Evolutionary conservation across 1,140 invertebrate species (phyloP).

Genomic region (Drosophila repleta): DNA sequence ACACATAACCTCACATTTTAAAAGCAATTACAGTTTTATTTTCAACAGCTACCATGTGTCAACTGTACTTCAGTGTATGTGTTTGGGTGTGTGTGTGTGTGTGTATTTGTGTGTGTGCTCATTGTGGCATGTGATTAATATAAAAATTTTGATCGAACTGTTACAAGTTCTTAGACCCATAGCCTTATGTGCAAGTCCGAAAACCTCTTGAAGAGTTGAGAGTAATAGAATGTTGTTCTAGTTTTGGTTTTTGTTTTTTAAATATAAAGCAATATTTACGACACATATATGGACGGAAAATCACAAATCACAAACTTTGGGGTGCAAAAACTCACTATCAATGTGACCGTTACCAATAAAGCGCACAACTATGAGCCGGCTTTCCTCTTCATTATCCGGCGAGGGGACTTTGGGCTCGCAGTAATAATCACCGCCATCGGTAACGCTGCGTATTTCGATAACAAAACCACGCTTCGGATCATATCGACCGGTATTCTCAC

Average conservation of each 20-base stretch:
- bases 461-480: constrained; percentile 87
- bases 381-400: constrained; percentile 55
- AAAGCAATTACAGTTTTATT: constrained; percentile 1
- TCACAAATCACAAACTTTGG: constrained; percentile 84
- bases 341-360: constrained; percentile 82
- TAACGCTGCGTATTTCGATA: constrained; percentile 84
- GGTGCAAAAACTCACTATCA: constrained; percentile 84
- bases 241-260: constrained; percentile 18
- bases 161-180: constrained; percentile 15
- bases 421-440: constrained; percentile 81
- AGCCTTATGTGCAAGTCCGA: constrained; percentile 34
- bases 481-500: constrained; percentile 81
- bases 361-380: constrained; percentile 66
- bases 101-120: constrained; percentile 14
- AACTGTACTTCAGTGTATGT: constrained; percentile 18
- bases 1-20: constrained; percentile 22
- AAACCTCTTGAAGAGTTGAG: constrained; percentile 37
- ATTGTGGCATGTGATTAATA: constrained; percentile 15
- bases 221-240: constrained; percentile 8
- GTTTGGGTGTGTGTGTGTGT: not conserved
- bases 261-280: constrained; percentile 76
- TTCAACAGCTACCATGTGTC: constrained; percentile 5
- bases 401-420: constrained; percentile 84
- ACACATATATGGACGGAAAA: constrained; percentile 74
- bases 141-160: constrained; percentile 17